Percentiles rank a stretch among this genome's conserved stretches.
phyloP scores from a whole-genome alignment of 2,113 vertebrate species.

The Cephalopholis sonnerati region DNA sequence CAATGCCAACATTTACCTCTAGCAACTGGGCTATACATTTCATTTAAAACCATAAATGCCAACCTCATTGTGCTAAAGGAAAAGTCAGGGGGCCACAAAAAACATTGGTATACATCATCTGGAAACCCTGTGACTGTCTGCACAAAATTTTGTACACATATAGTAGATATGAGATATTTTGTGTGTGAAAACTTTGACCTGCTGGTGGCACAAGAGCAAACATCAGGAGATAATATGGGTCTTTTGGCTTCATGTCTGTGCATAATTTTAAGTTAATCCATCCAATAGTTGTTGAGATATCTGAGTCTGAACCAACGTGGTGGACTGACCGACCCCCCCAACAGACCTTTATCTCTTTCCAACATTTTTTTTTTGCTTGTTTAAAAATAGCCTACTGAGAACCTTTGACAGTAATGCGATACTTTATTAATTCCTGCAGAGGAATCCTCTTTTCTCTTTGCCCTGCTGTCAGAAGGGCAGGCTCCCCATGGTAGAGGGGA shows the following conservation, averaged over 20 bases:
- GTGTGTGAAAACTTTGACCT: not conserved
- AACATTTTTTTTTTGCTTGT: not conserved
- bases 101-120: not conserved
- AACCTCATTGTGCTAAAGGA: not conserved
- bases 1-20: too few relatives aligned
- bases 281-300: not conserved
- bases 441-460: conserved; percentile 43
- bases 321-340: not conserved
- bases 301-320: not conserved
- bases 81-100: not conserved
- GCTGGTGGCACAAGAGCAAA: not conserved
- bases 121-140: not conserved
- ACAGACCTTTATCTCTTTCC: not conserved
- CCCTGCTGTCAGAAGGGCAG: conserved; percentile 24
- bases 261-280: too few relatives aligned
- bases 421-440: conserved; percentile 48
- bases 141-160: not conserved
- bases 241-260: not conserved
- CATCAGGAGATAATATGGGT: not conserved
- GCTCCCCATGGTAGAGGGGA: not conserved
- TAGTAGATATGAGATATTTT: not conserved
- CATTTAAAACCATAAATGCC: not conserved
- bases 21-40: not conserved
- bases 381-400: conserved; percentile 24
- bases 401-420: conserved; percentile 22